Percentiles rank a stretch among this genome's conserved stretches.
Evolutionary conservation across 2,113 vertebrate genomes (phyloP).

Genomic region (Girardinichthys multiradiatus): DNA sequence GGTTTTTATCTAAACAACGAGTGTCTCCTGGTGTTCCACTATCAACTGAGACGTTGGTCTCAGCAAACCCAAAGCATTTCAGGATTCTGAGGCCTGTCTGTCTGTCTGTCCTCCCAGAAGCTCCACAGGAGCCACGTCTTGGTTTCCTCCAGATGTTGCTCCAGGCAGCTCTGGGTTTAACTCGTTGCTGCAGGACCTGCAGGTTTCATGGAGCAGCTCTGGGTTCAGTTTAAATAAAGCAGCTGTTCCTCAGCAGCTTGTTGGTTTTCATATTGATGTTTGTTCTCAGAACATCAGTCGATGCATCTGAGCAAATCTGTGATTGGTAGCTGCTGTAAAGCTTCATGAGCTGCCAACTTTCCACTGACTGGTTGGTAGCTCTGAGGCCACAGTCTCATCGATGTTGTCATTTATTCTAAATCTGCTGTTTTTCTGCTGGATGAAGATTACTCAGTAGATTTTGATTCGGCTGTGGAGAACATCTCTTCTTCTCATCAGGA

Average conservation of each 20-base stretch:
- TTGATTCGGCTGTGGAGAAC: too few species aligned
- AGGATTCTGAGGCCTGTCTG: neutral
- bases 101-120: neutral
- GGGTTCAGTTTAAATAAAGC: neutral
- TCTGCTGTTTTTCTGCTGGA: too few species aligned
- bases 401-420: too few species aligned
- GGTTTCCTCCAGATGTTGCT: neutral
- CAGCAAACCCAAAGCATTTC: neutral
- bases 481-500: too few species aligned
- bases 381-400: too few species aligned
- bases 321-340: neutral
- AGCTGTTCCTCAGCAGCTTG: neutral
- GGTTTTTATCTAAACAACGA: too few species aligned
- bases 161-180: neutral
- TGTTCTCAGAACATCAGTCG: constrained; percentile 7
- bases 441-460: too few species aligned
- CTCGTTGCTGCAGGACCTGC: neutral
- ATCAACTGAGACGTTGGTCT: too few species aligned
- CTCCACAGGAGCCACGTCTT: neutral
- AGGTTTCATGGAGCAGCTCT: neutral
- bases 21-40: too few species aligned
- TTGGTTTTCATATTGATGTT: neutral
- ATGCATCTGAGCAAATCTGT: neutral
- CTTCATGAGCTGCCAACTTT: neutral
- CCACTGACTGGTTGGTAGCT: neutral